Evolutionary conservation across 2,888 invertebrate species (phyloP).

Genomic region (Omphaloscelis lunosa): DNA sequence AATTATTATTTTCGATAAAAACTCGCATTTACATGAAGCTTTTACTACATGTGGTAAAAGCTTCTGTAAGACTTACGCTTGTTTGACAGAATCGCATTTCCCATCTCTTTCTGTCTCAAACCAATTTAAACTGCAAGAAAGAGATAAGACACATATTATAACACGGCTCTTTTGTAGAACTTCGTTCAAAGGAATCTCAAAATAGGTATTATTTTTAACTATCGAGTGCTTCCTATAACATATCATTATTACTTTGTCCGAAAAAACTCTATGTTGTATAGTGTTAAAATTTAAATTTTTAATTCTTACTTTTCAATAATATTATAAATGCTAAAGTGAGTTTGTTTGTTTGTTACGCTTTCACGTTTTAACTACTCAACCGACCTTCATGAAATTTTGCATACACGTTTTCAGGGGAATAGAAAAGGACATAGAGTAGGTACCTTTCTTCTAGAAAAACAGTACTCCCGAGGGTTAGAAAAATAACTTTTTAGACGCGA

Average conservation of each 20-base stretch:
- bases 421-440: too few relatives aligned
- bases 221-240: constrained; percentile 31
- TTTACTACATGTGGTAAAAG: constrained; percentile 58
- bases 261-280: neutral
- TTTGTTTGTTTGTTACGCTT: too few relatives aligned
- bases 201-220: constrained; percentile 61
- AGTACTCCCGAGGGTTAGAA: too few relatives aligned
- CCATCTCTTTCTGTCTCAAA: constrained; percentile 53
- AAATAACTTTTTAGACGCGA: too few relatives aligned
- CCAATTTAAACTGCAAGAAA: constrained; percentile 50
- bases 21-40: neutral
- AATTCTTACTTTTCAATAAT: neutral
- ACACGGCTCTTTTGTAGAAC: constrained; percentile 51
- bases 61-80: constrained; percentile 48
- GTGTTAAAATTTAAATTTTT: neutral
- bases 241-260: constrained; percentile 18
- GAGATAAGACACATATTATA: constrained; percentile 50
- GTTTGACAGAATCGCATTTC: constrained; percentile 58
- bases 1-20: neutral
- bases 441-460: too few relatives aligned
- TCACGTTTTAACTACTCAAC: too few relatives aligned
- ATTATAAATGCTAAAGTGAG: too few relatives aligned
- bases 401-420: too few relatives aligned
- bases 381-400: too few relatives aligned
- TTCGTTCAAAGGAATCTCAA: constrained; percentile 63